These are phyloP conservation scores for Xanthostigma xanthostigma DNA, from an alignment of 2,888 invertebrate species.

Conservation along the genomic window DNA sequence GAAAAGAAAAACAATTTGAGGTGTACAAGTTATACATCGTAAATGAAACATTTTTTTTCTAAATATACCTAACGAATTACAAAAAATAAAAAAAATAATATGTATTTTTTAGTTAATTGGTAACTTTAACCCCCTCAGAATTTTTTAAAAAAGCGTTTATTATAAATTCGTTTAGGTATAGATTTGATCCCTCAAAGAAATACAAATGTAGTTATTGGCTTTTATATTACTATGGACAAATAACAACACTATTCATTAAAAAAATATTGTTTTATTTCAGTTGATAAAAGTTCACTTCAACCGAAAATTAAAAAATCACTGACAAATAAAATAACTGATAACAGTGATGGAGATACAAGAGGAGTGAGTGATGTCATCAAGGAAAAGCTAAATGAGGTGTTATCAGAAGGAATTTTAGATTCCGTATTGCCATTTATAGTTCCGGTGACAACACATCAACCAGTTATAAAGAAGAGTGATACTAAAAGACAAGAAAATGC, in stretches of 20 bases:
- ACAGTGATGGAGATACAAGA: conserved; percentile 5
- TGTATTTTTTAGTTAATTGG: too few species aligned
- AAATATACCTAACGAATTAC: too few species aligned
- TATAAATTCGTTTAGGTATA: too few species aligned
- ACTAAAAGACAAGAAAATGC: conserved; percentile 8
- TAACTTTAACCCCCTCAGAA: too few species aligned
- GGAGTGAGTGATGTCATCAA: conserved; percentile 15
- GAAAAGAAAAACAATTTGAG: too few species aligned
- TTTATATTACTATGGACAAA: background rate
- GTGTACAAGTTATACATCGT: too few species aligned
- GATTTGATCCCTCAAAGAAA: too few species aligned
- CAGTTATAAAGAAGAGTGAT: conserved; percentile 36
- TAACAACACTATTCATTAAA: background rate
- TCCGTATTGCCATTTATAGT: conserved; percentile 66
- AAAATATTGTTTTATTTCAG: background rate
- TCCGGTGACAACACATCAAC: conserved; percentile 35
- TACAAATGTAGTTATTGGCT: too few species aligned
- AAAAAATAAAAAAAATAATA: too few species aligned
- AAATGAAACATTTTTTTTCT: too few species aligned
- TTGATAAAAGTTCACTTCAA: too few species aligned
- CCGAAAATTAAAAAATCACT: background rate
- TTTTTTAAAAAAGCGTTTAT: too few species aligned
- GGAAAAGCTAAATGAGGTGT: conserved; percentile 35
- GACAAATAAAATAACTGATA: background rate
- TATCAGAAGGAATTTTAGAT: conserved; percentile 70